Base-by-base conservation (phyloP, 30 jellyfish, hydroid and myxozoan species). In the Phacellophora camtschatica region DNA sequence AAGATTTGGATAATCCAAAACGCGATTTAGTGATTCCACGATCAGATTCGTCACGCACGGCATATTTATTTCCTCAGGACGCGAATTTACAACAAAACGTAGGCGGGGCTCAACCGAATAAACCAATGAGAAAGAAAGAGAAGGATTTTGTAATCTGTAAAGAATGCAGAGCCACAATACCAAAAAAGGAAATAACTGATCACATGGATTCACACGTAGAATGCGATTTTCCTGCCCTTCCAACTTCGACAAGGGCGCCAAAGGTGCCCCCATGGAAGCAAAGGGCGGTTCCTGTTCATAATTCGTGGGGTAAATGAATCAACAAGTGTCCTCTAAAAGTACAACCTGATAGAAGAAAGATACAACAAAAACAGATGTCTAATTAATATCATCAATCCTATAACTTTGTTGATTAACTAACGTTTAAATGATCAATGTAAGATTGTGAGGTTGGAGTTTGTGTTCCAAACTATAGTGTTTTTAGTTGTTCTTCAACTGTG, bases 271-370 rank as follows among this genome's bases (percentile, higher is more conserved):
- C 86, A 22, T 74, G 85, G 81, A 22, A 56, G 13, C 35, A 59
- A n/a, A 13, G 49, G 24, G 74, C 59, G 7, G 31, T 23, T 35
- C 75, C 81, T 24, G 74, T 91, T 8, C 73, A 49, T 29, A 85
- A 53, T 81, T 93, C 98, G 0, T 91, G 98, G 97, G 89, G 86
- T 3, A 90, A 84, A n/a, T n/a, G n/a, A n/a, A n/a, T n/a, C n/a
- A n/a, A n/a, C n/a, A n/a, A n/a, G n/a, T n/a, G n/a, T n/a, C n/a
- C n/a, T n/a, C n/a, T n/a, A n/a, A n/a, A n/a, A n/a, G n/a, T n/a
- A n/a, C n/a, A n/a, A n/a, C n/a, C n/a, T n/a, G n/a, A n/a, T n/a
- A n/a, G n/a, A n/a, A n/a, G n/a, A n/a, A n/a, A n/a, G n/a, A n/a
- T n/a, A n/a, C n/a, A n/a, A n/a, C n/a, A n/a, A n/a, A n/a, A n/a